phyloP scores from a whole-genome alignment of 2,888 invertebrate species.

The Amaurobius ferox region DNA sequence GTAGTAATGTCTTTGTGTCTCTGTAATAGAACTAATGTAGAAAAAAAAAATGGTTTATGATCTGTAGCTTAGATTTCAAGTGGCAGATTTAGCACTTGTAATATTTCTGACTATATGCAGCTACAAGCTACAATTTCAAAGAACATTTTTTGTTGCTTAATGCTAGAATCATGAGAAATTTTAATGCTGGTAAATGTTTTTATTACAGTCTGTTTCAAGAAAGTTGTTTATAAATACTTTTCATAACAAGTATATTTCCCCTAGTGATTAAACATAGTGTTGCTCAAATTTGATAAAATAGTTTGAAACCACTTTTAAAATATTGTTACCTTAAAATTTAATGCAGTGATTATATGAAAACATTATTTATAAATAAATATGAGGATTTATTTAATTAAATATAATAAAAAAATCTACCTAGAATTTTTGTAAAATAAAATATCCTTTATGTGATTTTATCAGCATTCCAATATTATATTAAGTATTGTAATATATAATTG shows the following conservation, averaged over 20 bases:
- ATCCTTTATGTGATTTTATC: too few species aligned
- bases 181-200: not conserved
- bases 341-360: too few species aligned
- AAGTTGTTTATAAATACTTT: not conserved
- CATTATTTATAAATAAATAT: too few species aligned
- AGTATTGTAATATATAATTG: too few species aligned
- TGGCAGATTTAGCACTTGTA: conserved; percentile 72
- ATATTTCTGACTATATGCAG: conserved; percentile 50
- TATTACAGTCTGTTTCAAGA: not conserved
- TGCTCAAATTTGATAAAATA: conserved; percentile 2
- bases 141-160: not conserved
- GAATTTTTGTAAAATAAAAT: too few species aligned
- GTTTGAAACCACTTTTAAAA: not conserved
- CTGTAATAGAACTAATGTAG: conserved; percentile 59
- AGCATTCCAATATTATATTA: too few species aligned
- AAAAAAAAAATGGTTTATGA: conserved; percentile 29
- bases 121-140: conserved; percentile 15
- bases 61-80: conserved; percentile 67
- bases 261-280: not conserved
- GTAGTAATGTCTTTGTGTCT: conserved; percentile 51
- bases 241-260: too few species aligned
- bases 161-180: not conserved
- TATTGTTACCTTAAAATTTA: too few species aligned
- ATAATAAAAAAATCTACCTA: too few species aligned
- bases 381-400: too few species aligned